Conservation (phyloP, 1,140 invertebrate genomes). For the Penaeus chinensis region DNA sequence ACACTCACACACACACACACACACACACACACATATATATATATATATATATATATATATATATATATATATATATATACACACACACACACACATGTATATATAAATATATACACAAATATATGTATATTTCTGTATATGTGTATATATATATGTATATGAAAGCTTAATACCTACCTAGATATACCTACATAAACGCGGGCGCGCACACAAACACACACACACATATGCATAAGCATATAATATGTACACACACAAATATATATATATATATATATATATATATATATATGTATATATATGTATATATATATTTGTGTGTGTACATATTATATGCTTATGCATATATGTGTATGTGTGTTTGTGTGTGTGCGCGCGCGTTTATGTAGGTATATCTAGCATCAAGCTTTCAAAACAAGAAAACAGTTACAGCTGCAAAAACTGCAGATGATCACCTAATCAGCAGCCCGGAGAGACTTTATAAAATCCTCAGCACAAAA, state of each 20-base stretch:
- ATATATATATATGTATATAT: constrained; percentile 4
- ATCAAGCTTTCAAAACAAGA: neutral
- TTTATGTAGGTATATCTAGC: neutral
- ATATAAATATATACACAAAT: constrained; percentile 8
- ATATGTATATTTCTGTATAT: neutral
- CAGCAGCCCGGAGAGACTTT: neutral
- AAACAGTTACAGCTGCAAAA: neutral
- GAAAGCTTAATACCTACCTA: neutral
- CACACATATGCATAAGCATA: neutral
- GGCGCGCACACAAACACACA: neutral
- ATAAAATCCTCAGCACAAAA: no score
- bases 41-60: constrained; percentile 10
- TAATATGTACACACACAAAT: neutral
- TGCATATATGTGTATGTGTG: neutral
- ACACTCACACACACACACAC: neutral
- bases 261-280: constrained; percentile 14
- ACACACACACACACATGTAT: neutral
- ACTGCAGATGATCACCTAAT: neutral
- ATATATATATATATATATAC: constrained; percentile 12
- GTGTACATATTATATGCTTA: neutral
- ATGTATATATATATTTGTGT: neutral
- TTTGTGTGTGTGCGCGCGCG: neutral
- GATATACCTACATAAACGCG: neutral
- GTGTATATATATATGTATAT: neutral
- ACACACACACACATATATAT: neutral